Conservation (phyloP, 1,140 invertebrate genomes). For the Atta colombica region DNA sequence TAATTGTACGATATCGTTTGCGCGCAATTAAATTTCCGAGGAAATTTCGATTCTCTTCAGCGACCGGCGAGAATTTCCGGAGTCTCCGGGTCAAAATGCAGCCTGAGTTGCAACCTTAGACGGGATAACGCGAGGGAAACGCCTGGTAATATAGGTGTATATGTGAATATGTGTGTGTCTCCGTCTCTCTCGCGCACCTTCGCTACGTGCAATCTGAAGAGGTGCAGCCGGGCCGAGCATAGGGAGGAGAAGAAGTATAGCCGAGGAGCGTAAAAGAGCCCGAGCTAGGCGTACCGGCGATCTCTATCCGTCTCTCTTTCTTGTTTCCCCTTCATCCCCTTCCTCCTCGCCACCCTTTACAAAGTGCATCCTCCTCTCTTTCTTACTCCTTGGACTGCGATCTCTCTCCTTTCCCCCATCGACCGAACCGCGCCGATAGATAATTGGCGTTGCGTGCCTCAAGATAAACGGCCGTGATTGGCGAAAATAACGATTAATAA, state of each 20-base stretch:
- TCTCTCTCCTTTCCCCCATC: slow-evolving; percentile 32
- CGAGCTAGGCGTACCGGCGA: slow-evolving; percentile 64
- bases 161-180: background rate
- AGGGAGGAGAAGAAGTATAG: slow-evolving; percentile 21
- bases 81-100: slow-evolving; percentile 25
- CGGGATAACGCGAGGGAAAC: slow-evolving; percentile 30
- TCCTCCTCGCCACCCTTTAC: background rate
- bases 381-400: background rate
- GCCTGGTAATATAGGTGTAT: slow-evolving; percentile 7
- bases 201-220: slow-evolving; percentile 35
- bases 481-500: slow-evolving; percentile 86
- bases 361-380: slow-evolving; percentile 26
- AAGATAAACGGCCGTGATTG: slow-evolving; percentile 85
- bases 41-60: slow-evolving; percentile 24
- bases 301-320: slow-evolving; percentile 56
- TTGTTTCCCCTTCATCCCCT: background rate
- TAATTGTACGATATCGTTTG: slow-evolving; percentile 23
- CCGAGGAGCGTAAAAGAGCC: slow-evolving; percentile 59
- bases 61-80: slow-evolving; percentile 22
- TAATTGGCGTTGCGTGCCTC: slow-evolving; percentile 85
- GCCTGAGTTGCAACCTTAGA: slow-evolving; percentile 32
- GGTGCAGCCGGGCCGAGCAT: slow-evolving; percentile 18
- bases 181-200: background rate
- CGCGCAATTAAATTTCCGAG: slow-evolving; percentile 40
- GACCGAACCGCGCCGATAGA: slow-evolving; percentile 81